Base-by-base conservation (phyloP, 2,113 vertebrate species). In the Chionis minor region DNA sequence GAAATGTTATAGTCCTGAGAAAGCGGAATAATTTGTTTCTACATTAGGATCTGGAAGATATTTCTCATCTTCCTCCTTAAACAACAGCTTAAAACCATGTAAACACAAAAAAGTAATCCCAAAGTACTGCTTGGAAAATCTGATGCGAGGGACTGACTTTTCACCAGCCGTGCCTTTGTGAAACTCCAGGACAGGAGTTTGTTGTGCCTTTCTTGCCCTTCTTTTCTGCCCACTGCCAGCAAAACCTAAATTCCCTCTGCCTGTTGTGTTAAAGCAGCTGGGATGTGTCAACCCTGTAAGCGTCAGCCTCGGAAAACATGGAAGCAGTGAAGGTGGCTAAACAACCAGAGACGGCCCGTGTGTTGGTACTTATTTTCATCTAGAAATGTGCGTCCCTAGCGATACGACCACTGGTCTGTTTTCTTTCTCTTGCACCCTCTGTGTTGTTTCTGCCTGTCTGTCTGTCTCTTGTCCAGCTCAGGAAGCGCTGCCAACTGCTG, bases 391-490 rank as follows among this genome's bases (percentile, higher is more conserved):
- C 73, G 56, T 75, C 94, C 94, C 70, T 72, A 66, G 85, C 2
- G 1, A 91, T 96, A 86, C 92, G 95, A 75, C 51, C 92, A 91
- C 92, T 94, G 94, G 92, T 89, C 95, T 95, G 58, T 92, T 92
- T 81, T 97, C 96, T 97, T 97, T 97, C 97, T 88, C 86, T 97
- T 97, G 96, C 94, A 97, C 96, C 97, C 94, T 96, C 95, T 91
- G 22, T 90, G 92, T 86, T 75, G 72, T 91, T 87, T 55, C 18
- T 96, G 82, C 86, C 55, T 93, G 75, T 86, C 74, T 88, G 77
- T 89, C 88, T 89, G 78, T 85, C 74, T 69, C 61, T 81, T 40
- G 81, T 91, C 7, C 22, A 84, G 95, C 73, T 94, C 81, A 94
- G 91, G 86, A 92, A 95, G 58, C 4, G 30, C 59, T 83, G 75